Conservation (phyloP, 2,113 vertebrate species). For the Protomyctophum bolini region DNA sequence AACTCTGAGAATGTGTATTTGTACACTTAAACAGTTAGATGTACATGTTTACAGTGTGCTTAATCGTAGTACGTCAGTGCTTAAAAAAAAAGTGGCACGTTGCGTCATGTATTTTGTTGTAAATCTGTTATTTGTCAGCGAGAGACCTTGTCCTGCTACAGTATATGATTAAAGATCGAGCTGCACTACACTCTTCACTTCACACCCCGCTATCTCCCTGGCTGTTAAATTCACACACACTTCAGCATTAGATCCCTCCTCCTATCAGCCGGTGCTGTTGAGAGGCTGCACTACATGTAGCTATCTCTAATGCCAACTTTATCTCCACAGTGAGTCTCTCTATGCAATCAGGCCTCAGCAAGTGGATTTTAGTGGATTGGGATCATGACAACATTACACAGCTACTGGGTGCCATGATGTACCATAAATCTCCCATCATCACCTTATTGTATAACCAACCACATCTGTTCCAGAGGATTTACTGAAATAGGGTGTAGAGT, state of each 20-base stretch:
- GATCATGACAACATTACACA: constrained; percentile 15
- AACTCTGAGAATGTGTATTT: too few species aligned
- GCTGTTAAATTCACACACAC: constrained; percentile 30
- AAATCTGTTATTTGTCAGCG: too few species aligned
- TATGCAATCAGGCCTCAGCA: neutral
- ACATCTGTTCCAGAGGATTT: constrained; percentile 29
- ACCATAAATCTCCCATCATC: constrained; percentile 39
- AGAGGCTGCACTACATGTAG: constrained; percentile 30
- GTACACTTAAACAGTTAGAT: too few species aligned
- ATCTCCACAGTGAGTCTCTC: constrained; percentile 11
- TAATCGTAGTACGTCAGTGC: too few species aligned
- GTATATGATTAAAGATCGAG: constrained; percentile 11
- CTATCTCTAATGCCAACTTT: constrained; percentile 27
- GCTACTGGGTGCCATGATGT: constrained; percentile 4
- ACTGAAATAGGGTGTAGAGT: neutral
- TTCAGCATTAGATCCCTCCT: constrained; percentile 12
- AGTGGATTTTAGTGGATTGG: constrained; percentile 11
- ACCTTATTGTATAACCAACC: neutral
- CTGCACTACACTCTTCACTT: constrained; percentile 32
- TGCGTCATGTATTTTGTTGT: too few species aligned
- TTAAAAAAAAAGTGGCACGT: too few species aligned
- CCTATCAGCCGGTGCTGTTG: constrained; percentile 32
- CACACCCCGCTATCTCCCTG: constrained; percentile 22
- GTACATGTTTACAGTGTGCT: too few species aligned
- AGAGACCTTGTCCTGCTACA: too few species aligned